phyloP scores from a whole-genome alignment of 2,113 vertebrate species.

The Corythoichthys intestinalis region DNA sequence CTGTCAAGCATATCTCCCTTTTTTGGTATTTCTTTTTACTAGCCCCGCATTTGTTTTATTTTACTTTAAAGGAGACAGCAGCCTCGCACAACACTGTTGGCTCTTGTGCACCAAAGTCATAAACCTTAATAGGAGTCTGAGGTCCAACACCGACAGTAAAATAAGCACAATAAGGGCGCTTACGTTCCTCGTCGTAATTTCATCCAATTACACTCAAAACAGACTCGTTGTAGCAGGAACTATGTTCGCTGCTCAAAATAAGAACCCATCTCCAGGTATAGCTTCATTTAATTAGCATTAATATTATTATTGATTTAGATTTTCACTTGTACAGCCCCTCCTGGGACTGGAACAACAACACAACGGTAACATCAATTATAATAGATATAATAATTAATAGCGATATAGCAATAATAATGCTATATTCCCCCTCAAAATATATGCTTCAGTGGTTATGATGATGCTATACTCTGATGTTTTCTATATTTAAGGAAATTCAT shows the following conservation, averaged over 20 bases:
- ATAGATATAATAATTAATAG: background rate
- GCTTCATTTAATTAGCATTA: background rate
- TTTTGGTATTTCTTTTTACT: background rate
- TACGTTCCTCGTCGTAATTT: constrained; percentile 41
- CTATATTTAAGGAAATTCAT: too few relatives aligned
- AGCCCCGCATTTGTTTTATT: constrained; percentile 24
- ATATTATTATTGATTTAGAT: background rate
- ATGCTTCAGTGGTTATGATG: too few relatives aligned
- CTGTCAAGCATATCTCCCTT: background rate
- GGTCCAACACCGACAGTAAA: constrained; percentile 43
- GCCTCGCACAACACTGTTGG: constrained; percentile 26
- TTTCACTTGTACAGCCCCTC: too few relatives aligned
- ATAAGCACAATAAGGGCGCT: constrained; percentile 38
- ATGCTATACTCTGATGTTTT: too few relatives aligned
- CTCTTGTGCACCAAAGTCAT: constrained; percentile 38
- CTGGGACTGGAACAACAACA: background rate
- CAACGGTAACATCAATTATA: background rate
- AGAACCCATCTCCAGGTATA: constrained; percentile 19
- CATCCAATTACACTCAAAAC: constrained; percentile 47
- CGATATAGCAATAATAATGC: background rate
- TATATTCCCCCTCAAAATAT: background rate
- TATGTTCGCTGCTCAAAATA: constrained; percentile 32
- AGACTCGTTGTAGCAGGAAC: constrained; percentile 15
- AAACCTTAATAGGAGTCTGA: constrained; percentile 59
- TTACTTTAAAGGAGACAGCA: constrained; percentile 18